Evolutionary conservation across 2,797 vertebrate genomes (phyloP), one percentile per base, ranked within the genome.

Genomic region (Acanthurus leucopareius): DNA sequence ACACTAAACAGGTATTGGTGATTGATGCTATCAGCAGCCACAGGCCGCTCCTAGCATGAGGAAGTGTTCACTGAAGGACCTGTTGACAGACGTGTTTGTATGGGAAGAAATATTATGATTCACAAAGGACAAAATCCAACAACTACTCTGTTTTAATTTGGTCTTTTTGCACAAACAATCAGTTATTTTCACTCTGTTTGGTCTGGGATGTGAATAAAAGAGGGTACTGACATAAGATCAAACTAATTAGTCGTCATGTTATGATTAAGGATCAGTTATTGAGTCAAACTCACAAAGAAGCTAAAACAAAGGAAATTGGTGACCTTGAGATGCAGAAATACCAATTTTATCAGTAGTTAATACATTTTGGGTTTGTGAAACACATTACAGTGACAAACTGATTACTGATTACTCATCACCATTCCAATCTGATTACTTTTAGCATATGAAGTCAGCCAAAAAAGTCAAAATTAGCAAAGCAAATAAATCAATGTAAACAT

Each of bases 21-120:
- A 89, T 64, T 69, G 86, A 90, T 87, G 87, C 72, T 7, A 82
- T 91, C 88, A 89, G 77, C 80, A 28, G 69, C 64, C 42, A 28
- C 11, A 70, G 40, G 52, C 38, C 44, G 35, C 69, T 79, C 28
- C 45, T 28, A 47, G 69, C 73, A 77, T 25, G 65, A 42, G 54
- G 47, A 77, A 61, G 57, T 32, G 40, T 45, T 84, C 54, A 25
- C 61, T 45, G 15, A 40, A 20, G 38, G 56, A 63, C 63, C 61
- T 68, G 78, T 65, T 75, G 83, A 84, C 78, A 73, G 28, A 25
- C 5, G 20, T 17, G 45, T 35, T 40, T 48, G 48, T 57, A 28
- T 17, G 22, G 25, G 38, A 52, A 16, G n/a, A 62, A 69, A 83
- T 47, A 60, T 14, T 49, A 49, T 5, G 0, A 45, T 35, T 60